Percentiles rank a stretch among this genome's conserved stretches.
Conservation (phyloP, 2,888 invertebrate species). For the Bombylius major region DNA sequence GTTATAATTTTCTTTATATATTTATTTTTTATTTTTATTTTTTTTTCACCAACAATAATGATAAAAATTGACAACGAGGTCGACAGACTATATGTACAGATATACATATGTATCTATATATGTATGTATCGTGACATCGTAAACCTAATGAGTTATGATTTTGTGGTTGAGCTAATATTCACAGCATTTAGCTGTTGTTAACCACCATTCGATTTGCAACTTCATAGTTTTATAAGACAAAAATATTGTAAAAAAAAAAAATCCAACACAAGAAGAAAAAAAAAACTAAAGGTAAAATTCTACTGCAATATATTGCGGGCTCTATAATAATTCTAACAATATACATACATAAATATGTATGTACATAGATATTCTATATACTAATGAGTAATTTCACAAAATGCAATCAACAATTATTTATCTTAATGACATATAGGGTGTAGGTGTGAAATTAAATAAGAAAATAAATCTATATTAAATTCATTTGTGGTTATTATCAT, state of each 20-base stretch:
- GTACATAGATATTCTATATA: too few relatives aligned
- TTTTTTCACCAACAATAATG: background rate
- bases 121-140: slow-evolving; percentile 1
- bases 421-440: background rate
- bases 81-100: background rate
- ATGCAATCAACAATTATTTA: too few relatives aligned
- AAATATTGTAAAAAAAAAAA: too few relatives aligned
- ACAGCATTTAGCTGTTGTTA: background rate
- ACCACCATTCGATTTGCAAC: background rate
- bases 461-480: too few relatives aligned
- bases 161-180: slow-evolving; percentile 4
- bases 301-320: background rate
- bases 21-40: background rate
- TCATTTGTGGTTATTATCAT: too few relatives aligned
- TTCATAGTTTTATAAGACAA: background rate
- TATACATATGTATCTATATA: too few relatives aligned
- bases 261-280: too few relatives aligned
- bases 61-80: background rate
- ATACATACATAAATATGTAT: too few relatives aligned
- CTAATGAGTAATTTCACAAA: too few relatives aligned
- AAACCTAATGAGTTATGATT: slow-evolving; percentile 12
- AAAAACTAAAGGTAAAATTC: background rate
- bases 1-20: too few relatives aligned
- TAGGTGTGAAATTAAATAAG: background rate
- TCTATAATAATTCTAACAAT: too few relatives aligned